Percentiles rank a stretch among this genome's conserved stretches.
These are phyloP conservation scores for Botrylloides violaceus DNA, from an alignment of 23 tunicate genomes.

Conservation along the genomic window DNA sequence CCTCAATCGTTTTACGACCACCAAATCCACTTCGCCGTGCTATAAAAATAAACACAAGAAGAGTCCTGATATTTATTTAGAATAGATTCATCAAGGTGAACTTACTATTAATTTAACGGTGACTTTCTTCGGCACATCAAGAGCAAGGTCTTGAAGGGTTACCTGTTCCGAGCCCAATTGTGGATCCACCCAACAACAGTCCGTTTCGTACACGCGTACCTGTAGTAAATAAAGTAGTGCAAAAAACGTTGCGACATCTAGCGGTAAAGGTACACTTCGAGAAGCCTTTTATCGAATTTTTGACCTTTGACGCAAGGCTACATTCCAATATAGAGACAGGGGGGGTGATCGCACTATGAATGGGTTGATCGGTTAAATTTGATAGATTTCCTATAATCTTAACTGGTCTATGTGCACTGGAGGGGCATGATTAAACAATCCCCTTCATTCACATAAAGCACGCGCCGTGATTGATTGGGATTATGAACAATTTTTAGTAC, in stretches of 20 bases:
- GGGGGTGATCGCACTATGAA: too few species aligned
- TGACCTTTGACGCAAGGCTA: too few species aligned
- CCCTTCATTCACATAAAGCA: too few species aligned
- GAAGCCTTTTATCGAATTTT: too few species aligned
- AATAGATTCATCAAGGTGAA: not conserved
- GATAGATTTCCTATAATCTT: too few species aligned
- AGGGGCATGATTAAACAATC: too few species aligned
- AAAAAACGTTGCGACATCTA: not conserved
- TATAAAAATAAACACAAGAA: not conserved
- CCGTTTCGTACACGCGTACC: constrained; percentile 12
- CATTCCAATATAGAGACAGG: too few species aligned
- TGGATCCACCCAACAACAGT: not conserved
- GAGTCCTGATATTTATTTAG: not conserved
- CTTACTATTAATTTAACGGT: not conserved
- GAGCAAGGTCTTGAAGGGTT: not conserved
- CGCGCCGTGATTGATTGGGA: too few species aligned
- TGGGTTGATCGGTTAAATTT: too few species aligned
- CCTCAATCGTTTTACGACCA: not conserved
- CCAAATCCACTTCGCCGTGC: constrained; percentile 12
- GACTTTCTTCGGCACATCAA: not conserved
- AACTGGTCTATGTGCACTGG: too few species aligned
- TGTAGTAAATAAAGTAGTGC: not conserved
- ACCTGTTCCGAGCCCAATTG: not conserved
- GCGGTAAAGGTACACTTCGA: too few species aligned
- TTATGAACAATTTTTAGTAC: too few species aligned